Evolutionary conservation across 2,113 vertebrate genomes (phyloP), one percentile per base, ranked within the genome.

Genomic region (Caretta caretta): DNA sequence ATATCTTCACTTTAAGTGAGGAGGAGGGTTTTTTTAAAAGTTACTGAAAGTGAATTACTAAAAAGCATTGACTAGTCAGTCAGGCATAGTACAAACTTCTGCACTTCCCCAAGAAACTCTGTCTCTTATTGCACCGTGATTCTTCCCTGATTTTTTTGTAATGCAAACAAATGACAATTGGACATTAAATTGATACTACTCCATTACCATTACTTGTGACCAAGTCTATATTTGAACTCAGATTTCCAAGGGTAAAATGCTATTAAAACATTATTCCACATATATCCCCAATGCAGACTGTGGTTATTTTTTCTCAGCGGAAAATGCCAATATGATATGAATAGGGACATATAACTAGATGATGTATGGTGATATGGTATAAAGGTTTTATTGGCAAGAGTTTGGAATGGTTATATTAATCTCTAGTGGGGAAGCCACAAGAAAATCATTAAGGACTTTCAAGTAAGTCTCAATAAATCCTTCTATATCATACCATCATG

Each of bases 201-300:
- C 80, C 54, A 88, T 62, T 84, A 42, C 14, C 83, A 48, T 49
- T 65, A 57, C 14, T 8, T 83, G 22, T 79, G 88, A 84, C 54
- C 27, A 89, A 90, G 87, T 90, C 51, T 89, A 22, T 84, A 93
- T 89, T 86, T 93, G 54, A 85, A 87, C 12, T 35, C 69, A 69
- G 80, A 76, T 76, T 31, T 89, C 48, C 69, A 56, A 57, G 87
- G 87, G 51, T 35, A 92, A 87, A 69, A 69, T 84, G 65, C 20
- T 56, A 42, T 48, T 80, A 91, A 90, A 93, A 65, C 65, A n/a
- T 54, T 57, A 50, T 69, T 17, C 54, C 8, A 3, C 51, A 48
- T 83, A 42, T 75, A 81, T 92, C 50, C 20, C 42, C 87, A 54
- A 80, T 79, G 42, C 42, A 54, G 57, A 80, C 75, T 93, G 27